Evolutionary conservation across 2,797 vertebrate species (phyloP).

Genomic region (Ceryle rudis): DNA sequence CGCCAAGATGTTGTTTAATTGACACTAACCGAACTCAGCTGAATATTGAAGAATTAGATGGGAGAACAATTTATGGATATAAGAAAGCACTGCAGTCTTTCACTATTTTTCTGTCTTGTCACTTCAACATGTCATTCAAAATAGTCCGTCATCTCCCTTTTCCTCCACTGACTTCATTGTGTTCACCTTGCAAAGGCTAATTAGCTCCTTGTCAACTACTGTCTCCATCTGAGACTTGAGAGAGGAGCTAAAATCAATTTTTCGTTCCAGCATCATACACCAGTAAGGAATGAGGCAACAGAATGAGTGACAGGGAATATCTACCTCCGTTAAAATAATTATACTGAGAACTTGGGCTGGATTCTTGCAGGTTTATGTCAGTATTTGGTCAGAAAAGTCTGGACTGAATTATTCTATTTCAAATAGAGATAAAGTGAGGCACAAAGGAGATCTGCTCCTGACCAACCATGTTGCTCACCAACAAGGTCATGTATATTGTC

Average conservation of each 20-base stretch:
- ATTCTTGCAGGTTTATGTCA: neutral
- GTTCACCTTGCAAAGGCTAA: conserved; percentile 11
- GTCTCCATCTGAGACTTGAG: neutral
- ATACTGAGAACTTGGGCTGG: neutral
- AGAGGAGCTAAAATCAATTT: conserved; percentile 19
- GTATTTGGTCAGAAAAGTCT: neutral
- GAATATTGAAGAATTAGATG: neutral
- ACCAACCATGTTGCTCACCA: accelerated
- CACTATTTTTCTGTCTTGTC: neutral
- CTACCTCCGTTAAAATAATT: neutral
- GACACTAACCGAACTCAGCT: neutral
- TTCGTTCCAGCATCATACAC: neutral
- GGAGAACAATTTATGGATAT: conserved; percentile 12
- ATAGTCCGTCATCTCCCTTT: neutral
- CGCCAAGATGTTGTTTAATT: neutral
- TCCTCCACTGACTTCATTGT: neutral
- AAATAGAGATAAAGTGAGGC: neutral
- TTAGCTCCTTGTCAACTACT: conserved; percentile 29
- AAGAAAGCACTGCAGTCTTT: neutral
- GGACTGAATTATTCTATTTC: neutral
- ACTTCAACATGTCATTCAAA: neutral
- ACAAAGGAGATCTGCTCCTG: neutral
- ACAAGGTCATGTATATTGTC: neutral
- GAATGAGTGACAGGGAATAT: neutral
- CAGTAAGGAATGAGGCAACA: neutral